These are phyloP conservation scores for Aurelia aurita complex sp. Pacific DNA, from an alignment of 30 jellyfish, hydroid and myxozoan genomes.

Conservation along the genomic window DNA sequence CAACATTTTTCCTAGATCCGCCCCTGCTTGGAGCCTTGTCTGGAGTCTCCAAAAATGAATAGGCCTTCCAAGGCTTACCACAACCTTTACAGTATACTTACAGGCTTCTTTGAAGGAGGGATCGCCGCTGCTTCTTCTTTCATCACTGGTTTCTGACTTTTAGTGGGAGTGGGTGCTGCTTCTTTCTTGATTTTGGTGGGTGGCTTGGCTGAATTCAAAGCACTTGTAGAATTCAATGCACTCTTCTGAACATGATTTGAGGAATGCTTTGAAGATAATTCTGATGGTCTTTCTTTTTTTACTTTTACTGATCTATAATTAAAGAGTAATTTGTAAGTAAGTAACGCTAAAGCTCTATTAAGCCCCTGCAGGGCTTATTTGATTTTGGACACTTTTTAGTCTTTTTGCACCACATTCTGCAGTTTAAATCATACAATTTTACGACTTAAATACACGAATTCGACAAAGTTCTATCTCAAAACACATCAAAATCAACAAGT, in stretches of 20 bases:
- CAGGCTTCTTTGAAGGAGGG: conserved; percentile 16
- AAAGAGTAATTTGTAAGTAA: too few relatives aligned
- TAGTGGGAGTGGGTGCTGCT: neutral
- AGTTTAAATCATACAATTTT: too few relatives aligned
- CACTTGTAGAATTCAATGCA: conserved; percentile 57
- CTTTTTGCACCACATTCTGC: too few relatives aligned
- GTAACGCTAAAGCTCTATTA: too few relatives aligned
- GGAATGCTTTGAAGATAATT: conserved; percentile 1
- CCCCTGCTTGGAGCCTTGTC: neutral
- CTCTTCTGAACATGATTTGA: neutral
- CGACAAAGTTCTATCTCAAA: too few relatives aligned
- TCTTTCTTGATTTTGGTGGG: conserved; percentile 45
- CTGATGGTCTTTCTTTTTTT: conserved; percentile 4
- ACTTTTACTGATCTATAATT: neutral
- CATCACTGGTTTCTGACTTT: conserved; percentile 16
- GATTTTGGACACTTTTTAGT: too few relatives aligned
- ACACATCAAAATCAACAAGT: too few relatives aligned
- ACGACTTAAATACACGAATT: too few relatives aligned
- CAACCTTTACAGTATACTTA: neutral
- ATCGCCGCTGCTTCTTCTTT: neutral
- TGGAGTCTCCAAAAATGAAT: neutral
- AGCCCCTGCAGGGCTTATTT: too few relatives aligned
- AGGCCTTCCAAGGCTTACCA: neutral
- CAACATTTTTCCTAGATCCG: too few relatives aligned
- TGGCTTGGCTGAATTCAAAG: conserved; percentile 22